Evolutionary conservation across 2,113 vertebrate species (phyloP), one percentile per base, ranked within the genome.

Genomic region (Ancistrus triradiatus): DNA sequence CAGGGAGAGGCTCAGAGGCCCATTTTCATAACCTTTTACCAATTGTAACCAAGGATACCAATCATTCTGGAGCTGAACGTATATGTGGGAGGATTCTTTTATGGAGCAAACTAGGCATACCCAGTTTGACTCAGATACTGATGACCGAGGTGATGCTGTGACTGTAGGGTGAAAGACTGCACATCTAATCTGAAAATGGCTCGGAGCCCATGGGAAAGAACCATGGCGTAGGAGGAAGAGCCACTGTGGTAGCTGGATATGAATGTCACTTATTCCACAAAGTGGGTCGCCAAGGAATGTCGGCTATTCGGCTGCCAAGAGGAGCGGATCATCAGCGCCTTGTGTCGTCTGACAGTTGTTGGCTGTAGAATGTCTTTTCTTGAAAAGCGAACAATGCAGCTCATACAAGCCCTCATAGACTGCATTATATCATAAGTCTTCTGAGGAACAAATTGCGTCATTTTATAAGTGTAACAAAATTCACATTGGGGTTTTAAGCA

Each of bases 261-360:
- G 86, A 90, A 92, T 94, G 90, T 85, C 81, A 84, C 84, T 84
- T 83, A 88, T 89, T 87, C 78, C 81, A 80, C 67, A 68, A 81
- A 74, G 95, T 95, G 88, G 93, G 94, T 81, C 75, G 87, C 60
- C 73, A 53, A 82, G 87, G 85, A 81, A 95, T 86, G 89, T 81
- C 78, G 87, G 87, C 86, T 84, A 92, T 93, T 87, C 75, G 59
- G 70, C 75, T 15, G 73, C 75, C 70, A 76, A 62, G 35, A 42
- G 43, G 59, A 61, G 49, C 49, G 76, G 33, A 56, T 74, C 79
- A 65, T 55, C 72, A 74, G 68, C 52, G 73, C 74, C 76, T 64
- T 75, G 69, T 81, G 80, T 75, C 69, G 11, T 72, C 75, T 53
- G 78, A 78, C 59, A 27, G 68, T 53, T 81, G 74, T 75, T 64